Base-by-base conservation (phyloP, 2,888 invertebrate genomes). In the Ischnus inquisitorius region DNA sequence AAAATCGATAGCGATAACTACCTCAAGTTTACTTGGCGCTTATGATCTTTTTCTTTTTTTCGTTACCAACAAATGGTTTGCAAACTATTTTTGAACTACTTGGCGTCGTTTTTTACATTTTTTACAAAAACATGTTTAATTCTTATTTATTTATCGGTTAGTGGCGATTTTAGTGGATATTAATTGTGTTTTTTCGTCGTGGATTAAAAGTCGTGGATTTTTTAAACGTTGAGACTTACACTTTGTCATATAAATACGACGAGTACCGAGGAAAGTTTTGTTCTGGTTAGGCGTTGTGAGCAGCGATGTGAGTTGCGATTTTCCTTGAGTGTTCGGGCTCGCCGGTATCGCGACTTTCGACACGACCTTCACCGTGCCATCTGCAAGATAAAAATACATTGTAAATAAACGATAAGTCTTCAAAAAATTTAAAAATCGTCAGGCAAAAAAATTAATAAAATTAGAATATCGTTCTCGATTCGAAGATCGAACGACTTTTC, bases 181-280 rank as follows among this genome's bases (percentile, higher is more conserved):
- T n/a, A n/a, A n/a, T n/a, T n/a, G n/a, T n/a, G n/a, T n/a, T n/a
- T n/a, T n/a, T n/a, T n/a, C n/a, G n/a, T n/a, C n/a, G n/a, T n/a
- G n/a, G n/a, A n/a, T n/a, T n/a, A n/a, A n/a, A n/a, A n/a, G n/a
- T n/a, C n/a, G n/a, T n/a, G n/a, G n/a, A n/a, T n/a, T n/a, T n/a
- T n/a, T n/a, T n/a, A n/a, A n/a, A n/a, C n/a, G 10, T 65, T 14
- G 8, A 2, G 28, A 89, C 88, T 90, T 88, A 94, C 96, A 96
- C 94, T 97, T 97, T 0, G 97, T 96, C 97, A 97, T 97, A 85
- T 96, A 96, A 87, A 97, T 96, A 90, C 96, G 94, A 90, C 96
- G 94, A 68, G 95, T 95, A 69, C 96, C 96, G 60, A 96, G 95
- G 34, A 96, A 95, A 8, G 95, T 95, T 93, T 96, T 96, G 87